Conservation (phyloP, 1,140 invertebrate genomes). For the Macrobrachium nipponense region DNA sequence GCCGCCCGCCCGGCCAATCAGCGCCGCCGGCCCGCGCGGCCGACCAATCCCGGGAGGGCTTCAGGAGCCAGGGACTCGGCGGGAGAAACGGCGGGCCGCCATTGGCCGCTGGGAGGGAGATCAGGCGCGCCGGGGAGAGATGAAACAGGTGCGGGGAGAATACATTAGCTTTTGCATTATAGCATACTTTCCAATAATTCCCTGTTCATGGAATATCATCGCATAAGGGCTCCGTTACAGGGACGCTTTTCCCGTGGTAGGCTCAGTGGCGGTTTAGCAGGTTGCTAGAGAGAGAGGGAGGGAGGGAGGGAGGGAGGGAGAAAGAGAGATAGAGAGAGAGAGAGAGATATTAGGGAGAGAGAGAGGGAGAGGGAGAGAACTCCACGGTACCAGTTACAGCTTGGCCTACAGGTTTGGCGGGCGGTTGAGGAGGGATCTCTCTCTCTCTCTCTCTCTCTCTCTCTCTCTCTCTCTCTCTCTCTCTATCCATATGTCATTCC, state of each 20-base stretch:
- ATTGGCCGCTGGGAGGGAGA: constrained; percentile 16
- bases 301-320: not conserved
- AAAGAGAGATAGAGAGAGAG: too few relatives aligned
- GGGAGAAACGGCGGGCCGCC: not conserved
- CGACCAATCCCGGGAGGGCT: constrained; percentile 5
- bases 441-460: not conserved
- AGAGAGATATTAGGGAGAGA: not conserved
- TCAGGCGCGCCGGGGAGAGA: constrained; percentile 15
- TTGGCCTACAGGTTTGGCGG: constrained; percentile 6
- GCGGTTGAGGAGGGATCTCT: too few relatives aligned
- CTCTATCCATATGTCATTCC: too few relatives aligned
- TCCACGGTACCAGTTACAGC: not conserved
- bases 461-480: too few relatives aligned
- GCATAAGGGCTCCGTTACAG: not conserved
- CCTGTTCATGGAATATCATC: constrained; percentile 34
- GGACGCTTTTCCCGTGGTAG: constrained; percentile 18
- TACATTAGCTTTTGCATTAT: constrained; percentile 58
- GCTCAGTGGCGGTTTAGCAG: constrained; percentile 1
- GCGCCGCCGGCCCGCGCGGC: not conserved
- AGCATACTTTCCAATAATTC: constrained; percentile 51
- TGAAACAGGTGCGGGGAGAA: constrained; percentile 59
- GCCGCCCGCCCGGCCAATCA: constrained; percentile 42
- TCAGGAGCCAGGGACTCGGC: constrained; percentile 1
- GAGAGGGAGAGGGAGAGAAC: not conserved
- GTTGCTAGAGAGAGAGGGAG: constrained; percentile 10